Conservation (phyloP, 2,797 vertebrate genomes). For the Alfaro cultratus region DNA sequence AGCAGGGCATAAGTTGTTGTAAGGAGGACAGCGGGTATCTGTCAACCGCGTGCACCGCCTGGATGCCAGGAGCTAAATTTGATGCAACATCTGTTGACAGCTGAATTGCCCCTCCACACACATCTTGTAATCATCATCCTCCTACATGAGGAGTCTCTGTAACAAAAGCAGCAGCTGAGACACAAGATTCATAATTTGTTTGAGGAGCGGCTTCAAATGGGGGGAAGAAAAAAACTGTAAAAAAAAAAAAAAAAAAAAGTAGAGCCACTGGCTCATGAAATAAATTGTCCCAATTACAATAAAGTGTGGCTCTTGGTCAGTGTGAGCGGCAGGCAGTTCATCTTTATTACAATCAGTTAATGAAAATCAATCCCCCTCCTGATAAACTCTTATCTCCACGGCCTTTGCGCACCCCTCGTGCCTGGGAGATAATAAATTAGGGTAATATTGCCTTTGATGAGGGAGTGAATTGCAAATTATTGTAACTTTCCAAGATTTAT, state of each 20-base stretch:
- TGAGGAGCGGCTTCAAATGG: conserved; percentile 49
- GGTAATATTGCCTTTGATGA: conserved; percentile 89
- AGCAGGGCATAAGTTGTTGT: conserved; percentile 44
- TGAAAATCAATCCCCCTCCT: conserved; percentile 90
- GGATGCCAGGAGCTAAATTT: conserved; percentile 43
- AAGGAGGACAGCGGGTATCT: conserved; percentile 36
- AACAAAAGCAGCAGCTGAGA: conserved; percentile 44
- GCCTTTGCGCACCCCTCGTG: conserved; percentile 79
- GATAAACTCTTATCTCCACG: conserved; percentile 88
- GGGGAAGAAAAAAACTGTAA: conserved; percentile 32
- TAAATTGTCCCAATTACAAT: conserved; percentile 90
- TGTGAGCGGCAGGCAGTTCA: conserved; percentile 82
- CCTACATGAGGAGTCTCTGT: conserved; percentile 30
- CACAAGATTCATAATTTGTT: conserved; percentile 48
- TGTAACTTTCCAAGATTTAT: conserved; percentile 89
- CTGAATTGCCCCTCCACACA: conserved; percentile 31
- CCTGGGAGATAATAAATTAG: conserved; percentile 88
- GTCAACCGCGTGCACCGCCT: conserved; percentile 33
- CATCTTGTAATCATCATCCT: conserved; percentile 38
- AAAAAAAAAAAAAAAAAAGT: conserved; percentile 58
- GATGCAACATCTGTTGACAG: conserved; percentile 52
- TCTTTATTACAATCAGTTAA: conserved; percentile 91
- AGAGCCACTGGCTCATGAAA: conserved; percentile 81
- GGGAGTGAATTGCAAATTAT: conserved; percentile 90
- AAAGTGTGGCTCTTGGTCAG: conserved; percentile 89